phyloP scores from a whole-genome alignment of 2,888 invertebrate species.

The Phragmatobia fuliginosa region DNA sequence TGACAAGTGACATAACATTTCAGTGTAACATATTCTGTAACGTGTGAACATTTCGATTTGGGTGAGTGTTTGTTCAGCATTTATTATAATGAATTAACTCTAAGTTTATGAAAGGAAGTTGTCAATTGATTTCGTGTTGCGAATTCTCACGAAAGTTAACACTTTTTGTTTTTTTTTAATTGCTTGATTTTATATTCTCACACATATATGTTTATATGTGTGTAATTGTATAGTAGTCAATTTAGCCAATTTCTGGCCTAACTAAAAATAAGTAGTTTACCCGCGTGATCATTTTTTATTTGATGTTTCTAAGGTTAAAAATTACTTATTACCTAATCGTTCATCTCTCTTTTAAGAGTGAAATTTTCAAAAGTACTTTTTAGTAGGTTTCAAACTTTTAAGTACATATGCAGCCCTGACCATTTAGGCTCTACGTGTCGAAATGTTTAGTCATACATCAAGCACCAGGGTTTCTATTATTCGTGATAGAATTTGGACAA shows the following conservation, averaged over 20 bases:
- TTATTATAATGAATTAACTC: slow-evolving; percentile 44
- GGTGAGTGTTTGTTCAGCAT: slow-evolving; percentile 59
- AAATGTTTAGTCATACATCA: too few relatives aligned
- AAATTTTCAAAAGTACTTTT: too few relatives aligned
- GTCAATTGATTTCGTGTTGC: slow-evolving; percentile 40
- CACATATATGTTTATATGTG: background rate
- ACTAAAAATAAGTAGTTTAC: background rate
- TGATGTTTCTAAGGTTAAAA: too few relatives aligned
- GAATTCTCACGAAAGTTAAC: slow-evolving; percentile 40
- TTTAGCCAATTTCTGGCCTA: background rate
- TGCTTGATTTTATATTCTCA: slow-evolving; percentile 7
- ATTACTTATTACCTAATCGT: too few relatives aligned
- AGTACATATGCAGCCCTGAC: too few relatives aligned
- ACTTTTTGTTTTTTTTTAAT: slow-evolving; percentile 15
- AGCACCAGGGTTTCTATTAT: too few relatives aligned
- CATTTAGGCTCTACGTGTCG: too few relatives aligned
- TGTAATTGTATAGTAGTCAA: background rate
- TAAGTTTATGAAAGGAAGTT: slow-evolving; percentile 37
- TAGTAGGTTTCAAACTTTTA: too few relatives aligned
- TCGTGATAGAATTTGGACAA: too few relatives aligned
- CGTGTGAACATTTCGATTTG: slow-evolving; percentile 61
- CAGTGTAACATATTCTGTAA: slow-evolving; percentile 52
- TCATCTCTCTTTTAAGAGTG: too few relatives aligned
- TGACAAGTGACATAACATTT: slow-evolving; percentile 63
- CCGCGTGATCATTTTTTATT: too few relatives aligned